Conservation (phyloP, 2,113 vertebrate species). For the Burhinus bistriatus region DNA sequence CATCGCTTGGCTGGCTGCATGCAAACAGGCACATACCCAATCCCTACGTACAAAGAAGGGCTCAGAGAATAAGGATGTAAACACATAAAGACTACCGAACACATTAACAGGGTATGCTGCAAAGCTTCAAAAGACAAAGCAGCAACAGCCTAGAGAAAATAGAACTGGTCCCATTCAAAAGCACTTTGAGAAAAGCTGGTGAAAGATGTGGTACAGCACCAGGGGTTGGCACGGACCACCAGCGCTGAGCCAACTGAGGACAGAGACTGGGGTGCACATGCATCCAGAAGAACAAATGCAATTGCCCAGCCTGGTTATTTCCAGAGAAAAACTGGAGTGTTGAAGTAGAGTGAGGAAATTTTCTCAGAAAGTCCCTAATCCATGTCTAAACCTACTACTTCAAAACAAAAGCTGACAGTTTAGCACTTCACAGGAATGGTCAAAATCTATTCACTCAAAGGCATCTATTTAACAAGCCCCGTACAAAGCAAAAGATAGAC, state of each 20-base stretch:
- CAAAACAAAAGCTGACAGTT: neutral
- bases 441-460: neutral
- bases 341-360: neutral
- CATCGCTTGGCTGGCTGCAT: neutral
- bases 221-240: neutral
- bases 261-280: rapidly evolving
- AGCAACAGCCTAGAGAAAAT: neutral
- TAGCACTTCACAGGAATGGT: neutral
- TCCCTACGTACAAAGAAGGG: neutral
- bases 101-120: neutral
- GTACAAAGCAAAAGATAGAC: neutral
- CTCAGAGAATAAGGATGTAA: neutral
- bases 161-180: neutral
- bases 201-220: too few species aligned
- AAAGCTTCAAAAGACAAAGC: neutral
- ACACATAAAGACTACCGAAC: neutral
- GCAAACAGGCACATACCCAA: neutral
- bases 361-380: neutral
- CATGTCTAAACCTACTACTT: neutral
- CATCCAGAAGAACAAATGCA: neutral
- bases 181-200: neutral
- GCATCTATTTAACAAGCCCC: neutral
- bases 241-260: neutral
- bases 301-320: neutral
- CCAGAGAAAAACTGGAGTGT: neutral